Percentiles rank a stretch among this genome's conserved stretches.
These are phyloP conservation scores for Abscondita cerata DNA, from an alignment of 2,888 invertebrate genomes.

Conservation along the genomic window DNA sequence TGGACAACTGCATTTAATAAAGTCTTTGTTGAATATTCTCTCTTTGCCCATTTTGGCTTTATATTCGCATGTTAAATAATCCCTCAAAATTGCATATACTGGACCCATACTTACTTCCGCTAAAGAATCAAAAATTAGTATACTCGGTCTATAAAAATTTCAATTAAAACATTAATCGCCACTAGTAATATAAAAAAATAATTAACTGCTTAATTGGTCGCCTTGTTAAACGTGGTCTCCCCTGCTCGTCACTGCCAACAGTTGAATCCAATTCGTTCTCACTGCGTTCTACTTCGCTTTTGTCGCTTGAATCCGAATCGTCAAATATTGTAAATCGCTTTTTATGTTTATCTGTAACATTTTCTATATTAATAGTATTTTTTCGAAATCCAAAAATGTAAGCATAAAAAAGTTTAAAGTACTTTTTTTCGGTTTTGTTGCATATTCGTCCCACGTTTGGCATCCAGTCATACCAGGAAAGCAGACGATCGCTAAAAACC, in stretches of 20 bases:
- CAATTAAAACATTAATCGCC: neutral
- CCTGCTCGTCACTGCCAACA: slow-evolving; percentile 58
- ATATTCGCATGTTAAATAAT: slow-evolving; percentile 89
- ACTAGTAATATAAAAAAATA: neutral
- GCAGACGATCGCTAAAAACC: slow-evolving; percentile 97
- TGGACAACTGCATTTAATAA: slow-evolving; percentile 85
- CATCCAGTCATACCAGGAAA: slow-evolving; percentile 84
- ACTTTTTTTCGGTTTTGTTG: slow-evolving; percentile 63
- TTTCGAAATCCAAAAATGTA: slow-evolving; percentile 58
- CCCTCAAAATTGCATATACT: slow-evolving; percentile 88
- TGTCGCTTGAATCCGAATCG: slow-evolving; percentile 74
- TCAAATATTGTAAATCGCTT: slow-evolving; percentile 68
- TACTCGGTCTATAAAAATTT: slow-evolving; percentile 76
- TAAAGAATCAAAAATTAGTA: slow-evolving; percentile 94
- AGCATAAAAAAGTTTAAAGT: slow-evolving; percentile 21
- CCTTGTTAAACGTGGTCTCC: slow-evolving; percentile 47
- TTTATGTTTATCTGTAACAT: slow-evolving; percentile 63
- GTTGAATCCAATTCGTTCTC: slow-evolving; percentile 71
- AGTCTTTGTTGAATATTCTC: slow-evolving; percentile 79
- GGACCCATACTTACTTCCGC: slow-evolving; percentile 80
- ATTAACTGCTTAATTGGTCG: slow-evolving; percentile 73
- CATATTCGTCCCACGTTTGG: slow-evolving; percentile 70
- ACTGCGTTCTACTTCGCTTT: slow-evolving; percentile 75
- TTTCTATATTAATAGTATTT: slow-evolving; percentile 65
- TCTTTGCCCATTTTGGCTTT: slow-evolving; percentile 71